Base-by-base conservation (phyloP, 2,113 vertebrate species). In the Oncorhynchus mykiss region DNA sequence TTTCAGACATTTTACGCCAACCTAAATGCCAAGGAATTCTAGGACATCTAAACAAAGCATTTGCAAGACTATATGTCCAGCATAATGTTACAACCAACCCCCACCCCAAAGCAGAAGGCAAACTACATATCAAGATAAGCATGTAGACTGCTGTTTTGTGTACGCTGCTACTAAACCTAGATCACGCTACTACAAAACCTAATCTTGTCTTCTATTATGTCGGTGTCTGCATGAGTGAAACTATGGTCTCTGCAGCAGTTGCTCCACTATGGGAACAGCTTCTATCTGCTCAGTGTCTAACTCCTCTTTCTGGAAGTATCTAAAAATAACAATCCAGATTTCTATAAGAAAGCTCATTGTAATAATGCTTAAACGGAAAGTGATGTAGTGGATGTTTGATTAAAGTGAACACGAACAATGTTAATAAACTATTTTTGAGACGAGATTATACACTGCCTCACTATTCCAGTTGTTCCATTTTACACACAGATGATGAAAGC, bases 351-450 rank as follows among this genome's bases (percentile, higher is more conserved):
- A 80, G 75, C 77, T 84, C 68, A 85, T 85, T 90, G 84, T 90
- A 78, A 85, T 80, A 82, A 86, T 80, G 87, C 87, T 90, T 89
- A 88, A 91, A 87, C 76, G 34, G 57, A 62, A 85, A 80, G 82
- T 88, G 85, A 77, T 85, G 80, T 85, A 78, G 82, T 89, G 78
- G 85, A 88, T 84, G 85, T 90, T 86, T 81, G 76, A 86, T 78
- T 82, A 27, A 88, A 85, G 84, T 88, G 67, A 91, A 90, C 84
- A 79, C 75, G 77, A 84, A 78, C 82, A 83, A 87, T 89, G 89
- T 88, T 88, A 91, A 90, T 91, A 90, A 93, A 92, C 82, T 88
- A 90, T 91, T 90, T 92, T 93, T 90, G 86, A 87, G 80, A 90
- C 72, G 68, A 86, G 78, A 79, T 48, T 0, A 29, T 78, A 70